phyloP scores from a whole-genome alignment of 2,113 vertebrate genomes.

The Pachycephala philippinensis region DNA sequence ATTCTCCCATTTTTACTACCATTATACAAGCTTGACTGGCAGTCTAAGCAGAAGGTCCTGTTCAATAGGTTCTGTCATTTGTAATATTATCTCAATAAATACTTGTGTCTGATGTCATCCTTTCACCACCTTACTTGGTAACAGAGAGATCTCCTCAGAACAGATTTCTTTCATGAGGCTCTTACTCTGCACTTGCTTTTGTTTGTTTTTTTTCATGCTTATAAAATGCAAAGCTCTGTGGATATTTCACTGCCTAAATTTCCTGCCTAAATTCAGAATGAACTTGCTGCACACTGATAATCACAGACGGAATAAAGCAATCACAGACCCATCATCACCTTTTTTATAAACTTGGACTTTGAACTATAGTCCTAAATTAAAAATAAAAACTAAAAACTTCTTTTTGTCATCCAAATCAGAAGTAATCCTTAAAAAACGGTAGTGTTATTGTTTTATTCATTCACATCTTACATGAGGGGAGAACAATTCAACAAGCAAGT shows the following conservation, averaged over 20 bases:
- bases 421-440: neutral
- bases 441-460: neutral
- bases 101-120: neutral
- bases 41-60: neutral
- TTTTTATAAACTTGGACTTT: neutral
- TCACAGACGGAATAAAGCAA: neutral
- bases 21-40: neutral
- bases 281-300: neutral
- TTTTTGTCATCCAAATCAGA: neutral
- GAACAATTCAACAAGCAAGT: neutral
- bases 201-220: neutral
- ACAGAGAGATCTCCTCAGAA: neutral
- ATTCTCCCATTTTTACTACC: neutral
- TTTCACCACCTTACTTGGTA: neutral
- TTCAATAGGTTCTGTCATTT: neutral
- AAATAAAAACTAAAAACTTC: neutral
- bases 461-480: neutral
- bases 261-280: neutral
- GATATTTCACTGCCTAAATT: neutral
- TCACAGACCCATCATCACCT: neutral
- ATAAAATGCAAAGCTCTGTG: neutral
- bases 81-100: neutral
- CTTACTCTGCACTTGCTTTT: neutral
- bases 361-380: neutral
- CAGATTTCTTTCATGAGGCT: neutral